Percentiles rank a stretch among this genome's conserved stretches.
Evolutionary conservation across 2,888 invertebrate species (phyloP).

Genomic region (Congeria kusceri): DNA sequence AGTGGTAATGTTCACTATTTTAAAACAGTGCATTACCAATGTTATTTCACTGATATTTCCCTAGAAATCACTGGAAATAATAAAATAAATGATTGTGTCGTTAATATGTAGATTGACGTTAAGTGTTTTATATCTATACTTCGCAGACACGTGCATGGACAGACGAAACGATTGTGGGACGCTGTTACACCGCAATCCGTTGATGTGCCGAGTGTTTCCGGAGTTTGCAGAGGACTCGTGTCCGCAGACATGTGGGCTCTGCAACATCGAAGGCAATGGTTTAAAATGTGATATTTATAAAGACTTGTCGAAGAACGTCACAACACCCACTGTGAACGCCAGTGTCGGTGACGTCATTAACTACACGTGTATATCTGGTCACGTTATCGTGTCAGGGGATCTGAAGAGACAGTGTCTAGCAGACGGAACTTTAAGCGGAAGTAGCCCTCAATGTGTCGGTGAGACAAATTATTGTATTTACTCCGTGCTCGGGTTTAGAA

Average conservation of each 20-base stretch:
- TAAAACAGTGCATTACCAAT: too few relatives aligned
- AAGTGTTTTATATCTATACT: too few relatives aligned
- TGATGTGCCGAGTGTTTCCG: conserved; percentile 26
- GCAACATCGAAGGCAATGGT: not conserved
- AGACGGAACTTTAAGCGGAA: conserved; percentile 47
- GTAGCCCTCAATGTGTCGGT: conserved; percentile 58
- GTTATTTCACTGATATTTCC: too few relatives aligned
- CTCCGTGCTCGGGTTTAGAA: not conserved
- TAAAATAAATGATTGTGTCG: too few relatives aligned
- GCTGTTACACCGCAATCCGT: conserved; percentile 42
- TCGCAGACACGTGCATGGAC: conserved; percentile 35
- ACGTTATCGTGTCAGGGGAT: conserved; percentile 41
- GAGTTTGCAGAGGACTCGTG: conserved; percentile 54
- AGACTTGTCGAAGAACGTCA: not conserved
- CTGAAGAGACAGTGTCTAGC: conserved; percentile 50
- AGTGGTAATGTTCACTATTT: too few relatives aligned
- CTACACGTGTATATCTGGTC: conserved; percentile 52
- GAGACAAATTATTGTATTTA: conserved; percentile 4
- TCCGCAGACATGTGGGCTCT: conserved; percentile 52
- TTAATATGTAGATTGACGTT: too few relatives aligned
- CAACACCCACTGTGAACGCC: too few relatives aligned
- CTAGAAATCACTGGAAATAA: too few relatives aligned
- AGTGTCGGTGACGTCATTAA: conserved; percentile 43
- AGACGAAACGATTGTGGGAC: conserved; percentile 39
- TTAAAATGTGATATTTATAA: not conserved